Conservation (phyloP, 1,140 invertebrate species). For the Drosophila chauvacae region DNA sequence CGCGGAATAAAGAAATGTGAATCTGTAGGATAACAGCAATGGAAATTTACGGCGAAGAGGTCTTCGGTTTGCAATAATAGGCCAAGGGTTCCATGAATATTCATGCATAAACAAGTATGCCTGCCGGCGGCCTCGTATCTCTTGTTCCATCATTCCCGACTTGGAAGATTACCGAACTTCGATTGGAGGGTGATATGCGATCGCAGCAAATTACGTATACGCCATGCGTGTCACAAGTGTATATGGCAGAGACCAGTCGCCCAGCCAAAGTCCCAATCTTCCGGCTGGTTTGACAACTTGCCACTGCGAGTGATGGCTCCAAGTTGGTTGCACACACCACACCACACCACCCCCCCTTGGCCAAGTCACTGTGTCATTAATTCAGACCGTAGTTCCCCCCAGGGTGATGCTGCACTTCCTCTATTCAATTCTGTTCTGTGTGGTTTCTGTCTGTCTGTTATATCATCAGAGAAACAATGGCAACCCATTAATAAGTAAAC, state of each 20-base stretch:
- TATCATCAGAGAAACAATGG: conserved; percentile 19
- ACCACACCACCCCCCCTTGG: background rate
- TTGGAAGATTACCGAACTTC: conserved; percentile 1
- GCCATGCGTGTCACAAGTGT: conserved; percentile 3
- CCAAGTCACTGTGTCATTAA: conserved; percentile 10
- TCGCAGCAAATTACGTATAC: conserved; percentile 15
- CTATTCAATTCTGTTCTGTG: background rate
- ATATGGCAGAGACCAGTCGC: conserved; percentile 11
- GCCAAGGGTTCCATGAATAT: conserved; percentile 2
- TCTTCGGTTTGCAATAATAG: no score
- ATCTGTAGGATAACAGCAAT: background rate
- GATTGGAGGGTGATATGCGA: conserved; percentile 6
- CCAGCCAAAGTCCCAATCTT: conserved; percentile 1
- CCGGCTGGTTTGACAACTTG: conserved; percentile 19
- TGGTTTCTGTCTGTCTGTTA: conserved; percentile 10
- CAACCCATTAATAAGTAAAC: conserved; percentile 11
- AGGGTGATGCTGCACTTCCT: conserved; percentile 9
- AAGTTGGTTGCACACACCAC: conserved; percentile 6
- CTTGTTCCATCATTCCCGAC: background rate
- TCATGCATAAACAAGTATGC: background rate
- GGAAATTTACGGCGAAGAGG: background rate
- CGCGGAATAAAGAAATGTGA: background rate
- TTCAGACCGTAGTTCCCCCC: conserved; percentile 6
- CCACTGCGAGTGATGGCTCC: conserved; percentile 8
- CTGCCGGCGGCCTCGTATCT: background rate